Evolutionary conservation across 2,797 vertebrate species (phyloP).

Genomic region (Rhinella marina): DNA sequence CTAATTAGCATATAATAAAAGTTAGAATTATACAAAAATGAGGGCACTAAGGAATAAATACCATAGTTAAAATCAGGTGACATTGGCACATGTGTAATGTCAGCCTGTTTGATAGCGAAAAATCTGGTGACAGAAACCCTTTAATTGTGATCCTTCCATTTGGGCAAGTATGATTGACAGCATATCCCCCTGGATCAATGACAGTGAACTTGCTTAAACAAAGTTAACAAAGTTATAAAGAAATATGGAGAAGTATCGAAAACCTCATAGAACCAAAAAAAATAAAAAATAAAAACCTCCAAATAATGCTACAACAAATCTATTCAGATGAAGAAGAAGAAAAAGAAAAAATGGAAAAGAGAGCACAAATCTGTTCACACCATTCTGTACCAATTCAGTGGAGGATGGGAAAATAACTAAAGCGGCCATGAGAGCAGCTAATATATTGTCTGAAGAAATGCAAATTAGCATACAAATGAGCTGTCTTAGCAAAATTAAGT

Average conservation of each 20-base stretch:
- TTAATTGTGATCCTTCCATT: constrained; percentile 35
- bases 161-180: constrained; percentile 38
- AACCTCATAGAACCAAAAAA: constrained; percentile 25
- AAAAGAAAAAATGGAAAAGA: constrained; percentile 20
- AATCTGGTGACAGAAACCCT: no score
- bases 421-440: constrained; percentile 38
- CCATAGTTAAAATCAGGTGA: no score
- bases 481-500: constrained; percentile 51
- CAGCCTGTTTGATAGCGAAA: no score
- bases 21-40: no score
- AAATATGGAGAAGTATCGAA: constrained; percentile 17
- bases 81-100: no score
- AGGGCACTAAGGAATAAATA: no score
- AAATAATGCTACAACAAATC: constrained; percentile 29
- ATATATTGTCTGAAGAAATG: constrained; percentile 53
- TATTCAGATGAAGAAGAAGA: neutral
- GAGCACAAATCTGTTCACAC: constrained; percentile 24
- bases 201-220: constrained; percentile 30
- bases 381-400: constrained; percentile 25
- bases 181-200: constrained; percentile 30
- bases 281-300: neutral
- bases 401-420: constrained; percentile 38
- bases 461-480: constrained; percentile 57
- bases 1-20: no score
- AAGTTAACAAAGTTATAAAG: constrained; percentile 14